These are phyloP conservation scores for Sipha flava DNA, from an alignment of 1,140 invertebrate species.

Conservation along the genomic window DNA sequence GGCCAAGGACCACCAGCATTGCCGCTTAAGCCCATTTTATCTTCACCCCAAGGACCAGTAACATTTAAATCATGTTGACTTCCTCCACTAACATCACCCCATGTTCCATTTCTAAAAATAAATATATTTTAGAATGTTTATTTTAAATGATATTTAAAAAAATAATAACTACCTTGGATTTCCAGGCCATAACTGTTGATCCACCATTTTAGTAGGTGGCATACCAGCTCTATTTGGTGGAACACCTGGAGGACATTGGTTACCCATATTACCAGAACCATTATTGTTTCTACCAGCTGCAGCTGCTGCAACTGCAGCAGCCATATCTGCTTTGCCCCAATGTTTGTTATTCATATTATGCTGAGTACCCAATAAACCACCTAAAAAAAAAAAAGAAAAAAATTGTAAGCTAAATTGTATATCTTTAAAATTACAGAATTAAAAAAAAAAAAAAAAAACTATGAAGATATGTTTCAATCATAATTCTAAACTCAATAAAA, in stretches of 20 bases:
- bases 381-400: not conserved
- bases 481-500: not conserved
- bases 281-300: constrained; percentile 20
- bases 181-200: constrained; percentile 51
- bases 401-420: not conserved
- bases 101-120: constrained; percentile 52
- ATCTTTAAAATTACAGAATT: not conserved
- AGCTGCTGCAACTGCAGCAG: constrained; percentile 26
- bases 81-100: constrained; percentile 53
- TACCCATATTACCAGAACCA: constrained; percentile 24
- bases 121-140: not conserved
- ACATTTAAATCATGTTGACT: constrained; percentile 43
- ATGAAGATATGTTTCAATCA: not conserved
- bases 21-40: constrained; percentile 46
- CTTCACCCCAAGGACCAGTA: constrained; percentile 51
- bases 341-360: constrained; percentile 26
- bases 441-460: not conserved
- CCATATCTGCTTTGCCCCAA: constrained; percentile 22
- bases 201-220: constrained; percentile 50
- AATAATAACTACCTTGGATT: constrained; percentile 34
- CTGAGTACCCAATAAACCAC: constrained; percentile 12
- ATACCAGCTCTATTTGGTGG: constrained; percentile 47
- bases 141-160: not conserved
- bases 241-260: constrained; percentile 46
- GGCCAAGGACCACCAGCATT: constrained; percentile 50